A percentile compares a stretch with the other conserved stretches of the same genome.
Evolutionary conservation across 2,888 invertebrate species (phyloP).

Genomic region (Epistrophe grossulariae): DNA sequence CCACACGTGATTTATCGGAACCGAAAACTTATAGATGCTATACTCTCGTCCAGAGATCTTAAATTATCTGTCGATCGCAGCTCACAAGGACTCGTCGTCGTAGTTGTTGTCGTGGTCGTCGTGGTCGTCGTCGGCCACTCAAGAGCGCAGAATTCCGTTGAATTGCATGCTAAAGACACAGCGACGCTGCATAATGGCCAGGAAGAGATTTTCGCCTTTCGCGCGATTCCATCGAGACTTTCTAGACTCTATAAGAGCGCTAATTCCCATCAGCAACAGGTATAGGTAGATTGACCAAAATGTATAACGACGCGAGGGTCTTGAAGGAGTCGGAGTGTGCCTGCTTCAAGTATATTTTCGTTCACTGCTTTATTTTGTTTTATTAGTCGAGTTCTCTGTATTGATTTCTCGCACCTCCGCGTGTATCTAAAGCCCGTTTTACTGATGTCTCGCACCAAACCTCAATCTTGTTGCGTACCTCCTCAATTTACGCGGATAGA

Average conservation of each 20-base stretch:
- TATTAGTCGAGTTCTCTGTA: constrained; percentile 59
- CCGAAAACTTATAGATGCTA: constrained; percentile 67
- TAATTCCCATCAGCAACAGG: constrained; percentile 48
- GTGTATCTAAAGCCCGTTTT: constrained; percentile 37
- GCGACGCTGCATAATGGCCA: constrained; percentile 60
- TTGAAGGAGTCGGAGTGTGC: constrained; percentile 39
- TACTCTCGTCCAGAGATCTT: constrained; percentile 65
- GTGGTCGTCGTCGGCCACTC: constrained; percentile 7
- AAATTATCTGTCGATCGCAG: constrained; percentile 75
- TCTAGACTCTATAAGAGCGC: constrained; percentile 61
- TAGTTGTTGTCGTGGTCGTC: constrained; percentile 27
- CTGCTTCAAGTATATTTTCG: constrained; percentile 32
- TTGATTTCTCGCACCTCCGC: constrained; percentile 69
- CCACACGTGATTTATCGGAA: constrained; percentile 73
- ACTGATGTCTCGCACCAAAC: constrained; percentile 56
- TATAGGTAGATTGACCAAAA: constrained; percentile 49
- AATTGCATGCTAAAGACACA: constrained; percentile 72
- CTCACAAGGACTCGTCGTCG: constrained; percentile 60
- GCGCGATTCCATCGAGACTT: constrained; percentile 62
- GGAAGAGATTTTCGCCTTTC: constrained; percentile 69
- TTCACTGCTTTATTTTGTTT: constrained; percentile 55
- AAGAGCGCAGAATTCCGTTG: constrained; percentile 64
- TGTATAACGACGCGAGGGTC: constrained; percentile 30
- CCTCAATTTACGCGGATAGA: constrained; percentile 67
- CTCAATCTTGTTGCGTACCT: constrained; percentile 71